These are phyloP conservation scores for Pammene fasciana DNA, from an alignment of 2,888 invertebrate species.

Conservation along the genomic window DNA sequence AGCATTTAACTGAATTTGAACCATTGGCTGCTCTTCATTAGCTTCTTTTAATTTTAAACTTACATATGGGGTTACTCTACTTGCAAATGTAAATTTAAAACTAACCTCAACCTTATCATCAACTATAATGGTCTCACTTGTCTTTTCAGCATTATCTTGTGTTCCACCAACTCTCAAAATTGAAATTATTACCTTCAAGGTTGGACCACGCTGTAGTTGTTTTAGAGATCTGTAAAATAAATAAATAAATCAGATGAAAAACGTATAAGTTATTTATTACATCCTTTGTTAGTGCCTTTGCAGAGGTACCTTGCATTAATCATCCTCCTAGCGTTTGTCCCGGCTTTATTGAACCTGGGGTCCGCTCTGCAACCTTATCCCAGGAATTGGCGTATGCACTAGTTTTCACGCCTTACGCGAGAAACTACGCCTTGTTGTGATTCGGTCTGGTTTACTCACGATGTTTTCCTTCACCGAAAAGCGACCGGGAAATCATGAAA, in stretches of 20 bases:
- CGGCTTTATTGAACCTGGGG: too few species aligned
- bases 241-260: not conserved
- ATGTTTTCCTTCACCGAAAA: too few species aligned
- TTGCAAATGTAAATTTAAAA: not conserved
- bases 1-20: not conserved
- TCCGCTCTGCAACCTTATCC: too few species aligned
- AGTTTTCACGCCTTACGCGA: too few species aligned
- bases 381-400: too few species aligned
- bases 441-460: too few species aligned
- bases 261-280: too few species aligned
- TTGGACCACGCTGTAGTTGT: conserved; percentile 1
- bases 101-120: not conserved
- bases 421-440: too few species aligned
- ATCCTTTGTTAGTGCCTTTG: too few species aligned
- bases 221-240: not conserved
- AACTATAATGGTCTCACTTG: not conserved
- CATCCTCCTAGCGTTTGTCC: too few species aligned
- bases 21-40: not conserved
- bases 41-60: not conserved
- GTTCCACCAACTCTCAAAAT: not conserved
- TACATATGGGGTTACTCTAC: not conserved
- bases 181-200: not conserved
- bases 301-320: too few species aligned
- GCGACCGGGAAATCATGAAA: too few species aligned
- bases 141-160: not conserved